A percentile compares a stretch with the other conserved stretches of the same genome.
Conservation (phyloP, 2,113 vertebrate genomes). For the Saccopteryx leptura region DNA sequence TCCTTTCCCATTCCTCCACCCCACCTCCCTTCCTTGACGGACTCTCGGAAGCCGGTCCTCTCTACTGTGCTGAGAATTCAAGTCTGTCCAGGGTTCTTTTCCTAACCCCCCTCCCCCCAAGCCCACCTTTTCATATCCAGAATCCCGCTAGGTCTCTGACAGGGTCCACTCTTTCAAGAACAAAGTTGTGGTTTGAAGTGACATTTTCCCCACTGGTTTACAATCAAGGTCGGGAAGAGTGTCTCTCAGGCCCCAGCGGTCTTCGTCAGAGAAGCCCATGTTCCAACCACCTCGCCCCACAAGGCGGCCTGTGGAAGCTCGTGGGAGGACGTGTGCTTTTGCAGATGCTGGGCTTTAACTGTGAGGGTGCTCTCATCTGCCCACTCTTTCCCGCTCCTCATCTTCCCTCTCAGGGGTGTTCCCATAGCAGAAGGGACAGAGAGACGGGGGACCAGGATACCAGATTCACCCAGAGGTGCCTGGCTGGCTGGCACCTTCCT, state of each 20-base stretch:
- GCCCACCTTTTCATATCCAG: neutral
- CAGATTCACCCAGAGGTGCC: neutral
- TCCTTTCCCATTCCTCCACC: neutral
- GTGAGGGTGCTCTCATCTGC: neutral
- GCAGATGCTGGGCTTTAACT: neutral
- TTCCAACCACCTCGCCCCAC: neutral
- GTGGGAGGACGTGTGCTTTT: neutral
- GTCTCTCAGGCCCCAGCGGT: neutral
- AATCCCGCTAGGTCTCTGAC: neutral
- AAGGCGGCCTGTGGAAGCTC: neutral
- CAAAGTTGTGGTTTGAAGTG: conserved; percentile 17
- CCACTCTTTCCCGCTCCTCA: neutral
- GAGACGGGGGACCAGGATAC: neutral
- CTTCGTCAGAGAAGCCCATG: neutral
- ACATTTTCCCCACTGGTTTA: neutral
- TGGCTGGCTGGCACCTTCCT: neutral
- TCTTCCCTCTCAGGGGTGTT: neutral
- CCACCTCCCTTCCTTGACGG: neutral
- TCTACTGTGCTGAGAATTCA: neutral
- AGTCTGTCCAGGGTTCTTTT: neutral
- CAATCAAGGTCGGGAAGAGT: neutral
- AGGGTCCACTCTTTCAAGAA: conserved; percentile 34
- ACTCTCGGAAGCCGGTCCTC: conserved; percentile 3
- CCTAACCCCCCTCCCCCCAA: neutral
- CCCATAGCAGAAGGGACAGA: neutral